Evolutionary conservation across 2,113 vertebrate species (phyloP).

Genomic region (Gymnogyps californianus): DNA sequence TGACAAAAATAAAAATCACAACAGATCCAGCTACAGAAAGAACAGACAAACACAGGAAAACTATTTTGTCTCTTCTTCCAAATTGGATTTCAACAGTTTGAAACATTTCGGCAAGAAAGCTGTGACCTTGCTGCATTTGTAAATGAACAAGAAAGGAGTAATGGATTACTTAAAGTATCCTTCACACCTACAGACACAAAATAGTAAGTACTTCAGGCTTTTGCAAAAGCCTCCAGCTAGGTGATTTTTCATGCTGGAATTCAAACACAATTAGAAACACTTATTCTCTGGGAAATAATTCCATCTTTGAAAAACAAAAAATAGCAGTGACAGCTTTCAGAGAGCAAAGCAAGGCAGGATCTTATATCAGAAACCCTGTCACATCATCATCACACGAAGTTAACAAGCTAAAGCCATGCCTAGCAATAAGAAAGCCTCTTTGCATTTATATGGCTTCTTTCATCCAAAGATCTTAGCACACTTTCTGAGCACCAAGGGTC

Average conservation of each 20-base stretch:
- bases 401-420: neutral
- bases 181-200: constrained; percentile 1
- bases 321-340: neutral
- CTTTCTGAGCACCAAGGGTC: neutral
- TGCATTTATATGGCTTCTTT: neutral
- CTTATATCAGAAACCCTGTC: neutral
- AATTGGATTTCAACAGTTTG: neutral
- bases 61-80: neutral
- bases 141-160: neutral
- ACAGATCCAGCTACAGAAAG: neutral
- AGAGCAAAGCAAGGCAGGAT: neutral
- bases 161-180: neutral
- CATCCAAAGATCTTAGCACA: neutral
- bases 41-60: neutral
- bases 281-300: neutral
- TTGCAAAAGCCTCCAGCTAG: constrained; percentile 7
- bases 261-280: constrained; percentile 11
- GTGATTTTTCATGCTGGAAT: constrained; percentile 26
- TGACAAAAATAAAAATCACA: neutral
- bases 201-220: neutral
- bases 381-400: neutral
- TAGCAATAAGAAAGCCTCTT: neutral
- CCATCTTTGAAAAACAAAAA: neutral
- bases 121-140: constrained; percentile 3
- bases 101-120: neutral